Evolutionary conservation across 2,888 invertebrate genomes (phyloP).

Genomic region (Ophonus ardosiacus): DNA sequence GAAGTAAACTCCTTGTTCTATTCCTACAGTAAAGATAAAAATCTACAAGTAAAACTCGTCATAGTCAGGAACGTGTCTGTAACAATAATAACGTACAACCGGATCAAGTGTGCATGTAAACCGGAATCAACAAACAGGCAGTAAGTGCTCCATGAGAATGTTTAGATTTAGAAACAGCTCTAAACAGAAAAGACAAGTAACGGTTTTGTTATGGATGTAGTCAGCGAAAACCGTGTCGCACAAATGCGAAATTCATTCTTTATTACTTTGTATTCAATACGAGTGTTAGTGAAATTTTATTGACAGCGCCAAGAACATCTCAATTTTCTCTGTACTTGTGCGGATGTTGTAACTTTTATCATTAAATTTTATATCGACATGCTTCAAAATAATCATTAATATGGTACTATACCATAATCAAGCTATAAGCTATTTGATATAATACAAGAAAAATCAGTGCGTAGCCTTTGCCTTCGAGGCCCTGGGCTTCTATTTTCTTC

Average conservation of each 20-base stretch:
- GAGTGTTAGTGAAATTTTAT: neutral
- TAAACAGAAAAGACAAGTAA: constrained; percentile 21
- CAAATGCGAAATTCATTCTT: constrained; percentile 9
- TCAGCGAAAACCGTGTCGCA: constrained; percentile 21
- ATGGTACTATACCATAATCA: too few relatives aligned
- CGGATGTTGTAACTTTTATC: neutral
- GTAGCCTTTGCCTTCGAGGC: too few relatives aligned
- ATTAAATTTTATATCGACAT: neutral
- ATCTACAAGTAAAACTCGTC: constrained; percentile 9
- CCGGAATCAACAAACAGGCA: constrained; percentile 16
- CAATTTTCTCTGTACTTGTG: neutral
- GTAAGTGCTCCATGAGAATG: constrained; percentile 6
- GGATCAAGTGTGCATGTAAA: constrained; percentile 33
- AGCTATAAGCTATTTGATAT: too few relatives aligned
- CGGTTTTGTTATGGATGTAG: constrained; percentile 38
- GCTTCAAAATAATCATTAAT: neutral
- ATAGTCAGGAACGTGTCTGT: constrained; percentile 12
- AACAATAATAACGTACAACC: constrained; percentile 29
- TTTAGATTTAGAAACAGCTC: constrained; percentile 30
- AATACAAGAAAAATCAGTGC: too few relatives aligned
- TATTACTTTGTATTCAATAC: constrained; percentile 5
- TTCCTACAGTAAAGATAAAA: constrained; percentile 31
- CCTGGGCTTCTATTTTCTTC: too few relatives aligned
- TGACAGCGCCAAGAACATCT: neutral
- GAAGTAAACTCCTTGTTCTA: constrained; percentile 7